These are phyloP conservation scores for Brachionus calyciflorus DNA, from an alignment of 1,140 invertebrate genomes.

Conservation along the genomic window DNA sequence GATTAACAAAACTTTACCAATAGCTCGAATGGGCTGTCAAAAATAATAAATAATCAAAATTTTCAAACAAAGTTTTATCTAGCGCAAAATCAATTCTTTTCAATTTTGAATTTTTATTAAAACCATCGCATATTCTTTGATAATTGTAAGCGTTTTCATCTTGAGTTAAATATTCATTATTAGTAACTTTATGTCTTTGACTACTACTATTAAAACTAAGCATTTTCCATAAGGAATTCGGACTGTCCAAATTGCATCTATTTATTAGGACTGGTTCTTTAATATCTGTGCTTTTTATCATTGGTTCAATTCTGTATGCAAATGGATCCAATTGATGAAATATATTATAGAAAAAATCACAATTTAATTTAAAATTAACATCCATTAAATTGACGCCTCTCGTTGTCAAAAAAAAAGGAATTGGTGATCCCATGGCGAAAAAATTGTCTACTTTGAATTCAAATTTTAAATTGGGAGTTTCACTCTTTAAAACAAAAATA, in stretches of 20 bases:
- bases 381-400: not conserved
- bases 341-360: constrained; percentile 14
- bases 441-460: constrained; percentile 17
- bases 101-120: not conserved
- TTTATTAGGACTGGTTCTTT: not conserved
- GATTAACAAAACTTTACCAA: not conserved
- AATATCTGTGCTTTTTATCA: not conserved
- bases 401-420: constrained; percentile 12
- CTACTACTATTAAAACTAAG: not conserved
- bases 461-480: not conserved
- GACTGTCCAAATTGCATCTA: not conserved
- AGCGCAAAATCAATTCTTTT: constrained; percentile 18
- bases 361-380: not conserved
- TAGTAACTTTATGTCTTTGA: not conserved
- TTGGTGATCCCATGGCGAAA: constrained; percentile 7
- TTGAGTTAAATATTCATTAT: not conserved
- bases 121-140: constrained; percentile 2
- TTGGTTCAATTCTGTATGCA: constrained; percentile 15
- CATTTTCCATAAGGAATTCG: not conserved
- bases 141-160: not conserved
- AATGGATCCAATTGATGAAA: constrained; percentile 22
- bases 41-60: constrained; percentile 20
- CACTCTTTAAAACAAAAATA: not conserved
- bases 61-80: not conserved
- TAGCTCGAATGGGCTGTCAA: constrained; percentile 11